Evolutionary conservation across 2,797 vertebrate species (phyloP), one percentile per base, ranked within the genome.

Genomic region (Cynodonichthys magdalenae): DNA sequence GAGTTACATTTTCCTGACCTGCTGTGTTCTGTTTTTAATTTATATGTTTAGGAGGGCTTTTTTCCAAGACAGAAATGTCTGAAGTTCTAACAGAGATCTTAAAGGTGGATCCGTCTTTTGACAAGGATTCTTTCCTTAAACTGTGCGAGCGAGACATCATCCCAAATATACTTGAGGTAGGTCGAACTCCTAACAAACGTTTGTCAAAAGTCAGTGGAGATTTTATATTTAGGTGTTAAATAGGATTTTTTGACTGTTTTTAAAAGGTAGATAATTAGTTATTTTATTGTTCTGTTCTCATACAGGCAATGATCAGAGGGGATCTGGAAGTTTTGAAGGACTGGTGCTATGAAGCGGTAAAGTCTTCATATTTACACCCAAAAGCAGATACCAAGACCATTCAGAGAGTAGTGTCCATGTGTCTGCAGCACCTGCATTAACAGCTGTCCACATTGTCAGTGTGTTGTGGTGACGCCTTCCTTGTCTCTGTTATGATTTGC

Each of bases 11-110:
- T 17, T 17, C n/a, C 4, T 44, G 9, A 29, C 34, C n/a, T 34
- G n/a, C 15, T 53, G n/a, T 20, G 29, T 53, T 27, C 20, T 17
- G 12, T n/a, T 28, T 48, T 8, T 20, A 9, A 9, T 44, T 15
- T 28, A 48, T 0, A 61, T 62, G 6, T 62, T 9, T 67, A 99
- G 97, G 97, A 28, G 96, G 96, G 0, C 77, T 99, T 46, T 99
- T 99, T 90, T 98, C 97, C 1, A 98, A 98, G 90, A 99, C 97
- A 0, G 97, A 99, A 68, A 96, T 98, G 96, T 99, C 97, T 0
- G 96, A 98, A 74, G 97, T 98, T 1, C 84, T 99, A 55, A 98
- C 97, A 0, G 97, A 99, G 90, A 97, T 99, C 78, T 89, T 99
- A 47, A 94, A 92, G 36, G 95, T 91, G 46, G 97, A 99, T 80